phyloP scores from a whole-genome alignment of 2,888 invertebrate genomes.

The Timandra comae region DNA sequence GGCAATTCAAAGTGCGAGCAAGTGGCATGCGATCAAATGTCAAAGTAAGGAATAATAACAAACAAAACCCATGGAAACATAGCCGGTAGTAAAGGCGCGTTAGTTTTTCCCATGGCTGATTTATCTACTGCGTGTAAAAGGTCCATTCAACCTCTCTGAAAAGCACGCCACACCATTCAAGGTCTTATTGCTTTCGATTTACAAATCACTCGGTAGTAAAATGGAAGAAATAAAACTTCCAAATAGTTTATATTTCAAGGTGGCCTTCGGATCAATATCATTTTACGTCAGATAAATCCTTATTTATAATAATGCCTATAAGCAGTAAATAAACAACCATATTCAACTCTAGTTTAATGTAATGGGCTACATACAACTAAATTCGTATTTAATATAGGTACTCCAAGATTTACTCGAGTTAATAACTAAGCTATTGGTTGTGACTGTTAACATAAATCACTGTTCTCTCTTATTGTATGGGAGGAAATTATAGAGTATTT shows the following conservation, averaged over 20 bases:
- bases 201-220: conserved; percentile 6
- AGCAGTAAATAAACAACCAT: no score
- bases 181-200: conserved; percentile 20
- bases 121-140: conserved; percentile 38
- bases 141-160: conserved; percentile 37
- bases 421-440: conserved; percentile 40
- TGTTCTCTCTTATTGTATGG: conserved; percentile 40
- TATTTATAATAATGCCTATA: no score
- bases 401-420: conserved; percentile 21
- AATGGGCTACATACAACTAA: not conserved
- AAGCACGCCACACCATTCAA: conserved; percentile 14
- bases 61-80: conserved; percentile 27
- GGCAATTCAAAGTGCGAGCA: conserved; percentile 17
- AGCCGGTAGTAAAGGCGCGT: conserved; percentile 24
- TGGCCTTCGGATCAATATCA: conserved; percentile 16
- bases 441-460: conserved; percentile 57
- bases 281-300: conserved; percentile 23
- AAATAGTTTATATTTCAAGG: conserved; percentile 24
- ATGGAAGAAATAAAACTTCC: no score
- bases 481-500: conserved; percentile 58
- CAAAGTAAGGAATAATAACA: conserved; percentile 26
- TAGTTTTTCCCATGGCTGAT: conserved; percentile 49
- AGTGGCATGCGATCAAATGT: conserved; percentile 40
- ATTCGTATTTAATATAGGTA: conserved; percentile 16
- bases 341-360: no score